A percentile compares a stretch with the other conserved stretches of the same genome.
These are phyloP conservation scores for Steinernema khuongi DNA, from an alignment of 1,140 invertebrate genomes.

Conservation along the genomic window DNA sequence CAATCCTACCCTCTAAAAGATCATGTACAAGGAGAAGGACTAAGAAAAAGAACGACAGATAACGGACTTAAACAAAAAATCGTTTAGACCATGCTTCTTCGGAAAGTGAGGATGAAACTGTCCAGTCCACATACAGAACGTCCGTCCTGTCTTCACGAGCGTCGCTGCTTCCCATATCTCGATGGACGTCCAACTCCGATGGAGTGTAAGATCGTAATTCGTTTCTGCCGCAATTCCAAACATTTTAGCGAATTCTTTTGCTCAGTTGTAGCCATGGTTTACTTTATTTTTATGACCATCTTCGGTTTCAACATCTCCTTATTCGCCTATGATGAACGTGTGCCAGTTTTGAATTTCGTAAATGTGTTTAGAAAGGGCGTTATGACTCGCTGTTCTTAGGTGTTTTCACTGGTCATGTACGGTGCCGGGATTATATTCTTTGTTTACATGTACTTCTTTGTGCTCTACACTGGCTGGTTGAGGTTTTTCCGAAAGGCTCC, in stretches of 20 bases:
- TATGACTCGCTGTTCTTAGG: background rate
- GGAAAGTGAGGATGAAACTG: background rate
- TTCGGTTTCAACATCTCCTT: slow-evolving; percentile 8
- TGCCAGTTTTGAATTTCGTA: slow-evolving; percentile 4
- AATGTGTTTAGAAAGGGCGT: background rate
- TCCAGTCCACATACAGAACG: background rate
- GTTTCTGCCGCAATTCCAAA: background rate
- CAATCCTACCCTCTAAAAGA: no score
- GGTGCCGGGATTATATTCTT: background rate
- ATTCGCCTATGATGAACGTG: background rate
- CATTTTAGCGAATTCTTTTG: slow-evolving; percentile 4
- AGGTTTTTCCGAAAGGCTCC: background rate
- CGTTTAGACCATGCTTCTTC: background rate
- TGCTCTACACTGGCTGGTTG: slow-evolving; percentile 1
- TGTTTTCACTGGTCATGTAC: background rate
- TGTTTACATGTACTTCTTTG: slow-evolving; percentile 7
- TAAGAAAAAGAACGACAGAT: no score
- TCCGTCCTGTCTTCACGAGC: background rate
- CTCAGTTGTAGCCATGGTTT: background rate
- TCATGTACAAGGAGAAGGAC: no score
- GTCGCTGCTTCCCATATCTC: background rate
- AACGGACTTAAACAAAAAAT: no score
- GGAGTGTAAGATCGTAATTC: background rate
- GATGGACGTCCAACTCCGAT: background rate
- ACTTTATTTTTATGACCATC: slow-evolving; percentile 3